Evolutionary conservation across 2,888 invertebrate genomes (phyloP).

Genomic region (Parapristionchus giblindavisi): DNA sequence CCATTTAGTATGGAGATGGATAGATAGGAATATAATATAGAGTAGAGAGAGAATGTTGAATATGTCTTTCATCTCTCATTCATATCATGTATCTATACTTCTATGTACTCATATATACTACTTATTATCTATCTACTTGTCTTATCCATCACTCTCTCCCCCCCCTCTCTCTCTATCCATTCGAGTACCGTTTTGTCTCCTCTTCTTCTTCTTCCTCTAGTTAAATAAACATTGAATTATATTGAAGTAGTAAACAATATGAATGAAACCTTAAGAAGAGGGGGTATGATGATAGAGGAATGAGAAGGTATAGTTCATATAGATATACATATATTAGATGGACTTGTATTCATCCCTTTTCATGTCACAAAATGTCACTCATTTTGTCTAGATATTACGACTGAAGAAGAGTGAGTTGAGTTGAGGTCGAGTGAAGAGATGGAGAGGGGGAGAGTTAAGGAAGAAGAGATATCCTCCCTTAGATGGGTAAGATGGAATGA

Average conservation of each 20-base stretch:
- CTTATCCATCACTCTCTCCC: background rate
- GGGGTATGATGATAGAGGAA: background rate
- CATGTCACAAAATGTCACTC: slow-evolving; percentile 28
- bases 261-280: too few species aligned
- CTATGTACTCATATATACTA: background rate
- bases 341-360: slow-evolving; percentile 3
- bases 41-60: slow-evolving; percentile 4
- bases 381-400: slow-evolving; percentile 33
- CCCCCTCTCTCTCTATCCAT: slow-evolving; percentile 12
- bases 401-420: background rate
- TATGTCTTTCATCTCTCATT: slow-evolving; percentile 14
- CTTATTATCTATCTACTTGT: background rate
- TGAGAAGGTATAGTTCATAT: background rate
- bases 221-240: background rate
- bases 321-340: background rate
- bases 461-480: too few species aligned
- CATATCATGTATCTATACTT: too few species aligned
- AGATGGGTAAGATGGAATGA: too few species aligned
- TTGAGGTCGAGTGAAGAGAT: too few species aligned
- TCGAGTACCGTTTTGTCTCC: background rate
- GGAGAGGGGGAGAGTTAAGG: too few species aligned
- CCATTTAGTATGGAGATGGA: slow-evolving; percentile 33
- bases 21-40: slow-evolving; percentile 7
- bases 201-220: background rate
- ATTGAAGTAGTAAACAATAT: too few species aligned